Evolutionary conservation across 30 jellyfish, hydroid and myxozoan species (phyloP).

Genomic region (Aurelia sp.): DNA sequence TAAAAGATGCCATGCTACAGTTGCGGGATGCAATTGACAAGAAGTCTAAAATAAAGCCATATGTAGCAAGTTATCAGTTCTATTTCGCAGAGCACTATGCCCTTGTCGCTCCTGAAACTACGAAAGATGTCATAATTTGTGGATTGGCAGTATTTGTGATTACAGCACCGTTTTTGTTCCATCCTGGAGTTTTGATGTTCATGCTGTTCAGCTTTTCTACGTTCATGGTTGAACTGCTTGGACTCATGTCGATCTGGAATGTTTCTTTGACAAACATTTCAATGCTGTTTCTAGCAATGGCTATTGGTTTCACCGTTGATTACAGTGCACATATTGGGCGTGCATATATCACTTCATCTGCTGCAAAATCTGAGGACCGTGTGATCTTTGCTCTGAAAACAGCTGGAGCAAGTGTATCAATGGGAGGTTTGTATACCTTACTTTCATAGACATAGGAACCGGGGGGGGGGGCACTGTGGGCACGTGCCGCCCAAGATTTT

Average conservation of each 20-base stretch:
- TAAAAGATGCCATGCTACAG: conserved; percentile 29
- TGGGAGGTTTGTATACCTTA: conserved; percentile 55
- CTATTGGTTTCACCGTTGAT: conserved; percentile 74
- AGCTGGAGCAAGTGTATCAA: conserved; percentile 65
- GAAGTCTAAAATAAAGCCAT: conserved; percentile 2
- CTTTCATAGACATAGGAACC: too few species aligned
- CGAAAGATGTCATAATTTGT: conserved; percentile 56
- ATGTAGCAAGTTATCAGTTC: conserved; percentile 25
- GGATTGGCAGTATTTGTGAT: conserved; percentile 72
- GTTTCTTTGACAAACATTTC: conserved; percentile 61
- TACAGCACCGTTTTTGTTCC: conserved; percentile 76
- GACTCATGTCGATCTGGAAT: conserved; percentile 69
- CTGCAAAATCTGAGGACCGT: conserved; percentile 16
- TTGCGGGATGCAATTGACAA: conserved; percentile 21
- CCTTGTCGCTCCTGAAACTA: conserved; percentile 64
- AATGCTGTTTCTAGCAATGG: conserved; percentile 62
- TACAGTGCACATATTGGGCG: conserved; percentile 81
- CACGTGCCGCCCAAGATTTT: too few species aligned
- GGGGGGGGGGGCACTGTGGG: too few species aligned
- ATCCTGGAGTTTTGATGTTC: conserved; percentile 73
- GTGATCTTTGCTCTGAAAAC: conserved; percentile 25
- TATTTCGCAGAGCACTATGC: conserved; percentile 57
- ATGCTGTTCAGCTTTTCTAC: conserved; percentile 69
- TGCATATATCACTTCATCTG: conserved; percentile 62
- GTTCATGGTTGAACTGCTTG: conserved; percentile 75